Percentiles rank a stretch among this genome's conserved stretches.
These are phyloP conservation scores for Platypus cylindrus DNA, from an alignment of 2,888 invertebrate genomes.

Conservation along the genomic window DNA sequence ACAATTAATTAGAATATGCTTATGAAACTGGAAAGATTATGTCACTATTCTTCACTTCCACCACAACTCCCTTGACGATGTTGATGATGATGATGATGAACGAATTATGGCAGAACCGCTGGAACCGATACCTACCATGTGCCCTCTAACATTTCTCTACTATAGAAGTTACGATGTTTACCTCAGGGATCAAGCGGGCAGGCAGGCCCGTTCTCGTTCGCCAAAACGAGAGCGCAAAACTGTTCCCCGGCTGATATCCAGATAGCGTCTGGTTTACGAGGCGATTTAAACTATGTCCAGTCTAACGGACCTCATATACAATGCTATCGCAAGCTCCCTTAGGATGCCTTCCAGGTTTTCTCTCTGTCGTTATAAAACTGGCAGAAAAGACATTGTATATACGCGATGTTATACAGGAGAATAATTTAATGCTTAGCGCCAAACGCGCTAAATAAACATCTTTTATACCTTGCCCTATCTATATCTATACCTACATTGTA, in stretches of 20 bases:
- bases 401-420: no score
- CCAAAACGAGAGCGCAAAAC: slow-evolving; percentile 27
- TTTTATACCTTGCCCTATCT: no score
- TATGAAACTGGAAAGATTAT: no score
- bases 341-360: slow-evolving; percentile 26
- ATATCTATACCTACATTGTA: no score
- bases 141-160: slow-evolving; percentile 12
- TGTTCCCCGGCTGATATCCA: slow-evolving; percentile 37
- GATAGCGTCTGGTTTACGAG: slow-evolving; percentile 37
- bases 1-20: no score
- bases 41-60: no score
- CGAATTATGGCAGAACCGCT: slow-evolving; percentile 14
- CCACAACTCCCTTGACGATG: no score
- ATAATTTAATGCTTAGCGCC: no score
- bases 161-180: slow-evolving; percentile 35
- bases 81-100: slow-evolving; percentile 10
- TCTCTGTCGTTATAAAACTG: slow-evolving; percentile 16
- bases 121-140: slow-evolving; percentile 16
- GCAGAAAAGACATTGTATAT: no score
- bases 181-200: slow-evolving; percentile 34
- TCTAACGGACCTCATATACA: slow-evolving; percentile 38
- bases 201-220: no score
- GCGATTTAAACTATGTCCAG: slow-evolving; percentile 38
- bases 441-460: no score
- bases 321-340: slow-evolving; percentile 37